Evolutionary conservation across 2,888 invertebrate species (phyloP).

Genomic region (Theodoxus fluviatilis): DNA sequence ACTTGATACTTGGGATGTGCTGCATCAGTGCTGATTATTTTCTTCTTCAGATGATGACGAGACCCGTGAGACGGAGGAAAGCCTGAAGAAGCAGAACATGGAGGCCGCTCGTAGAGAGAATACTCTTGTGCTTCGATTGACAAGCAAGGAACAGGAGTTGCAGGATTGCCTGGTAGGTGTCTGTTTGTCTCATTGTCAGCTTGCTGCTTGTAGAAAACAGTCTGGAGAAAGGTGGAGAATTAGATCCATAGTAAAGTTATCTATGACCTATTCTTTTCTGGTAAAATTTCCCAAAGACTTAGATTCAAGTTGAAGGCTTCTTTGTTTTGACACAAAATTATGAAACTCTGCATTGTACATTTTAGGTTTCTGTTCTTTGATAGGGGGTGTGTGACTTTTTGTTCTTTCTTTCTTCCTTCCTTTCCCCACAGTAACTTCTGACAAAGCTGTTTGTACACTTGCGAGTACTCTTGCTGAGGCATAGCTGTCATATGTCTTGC

Average conservation of each 20-base stretch:
- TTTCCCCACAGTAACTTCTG: too few relatives aligned
- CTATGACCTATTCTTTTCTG: too few relatives aligned
- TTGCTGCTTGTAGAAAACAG: too few relatives aligned
- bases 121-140: slow-evolving; percentile 87
- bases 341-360: neutral
- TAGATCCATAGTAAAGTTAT: too few relatives aligned
- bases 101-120: slow-evolving; percentile 91
- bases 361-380: neutral
- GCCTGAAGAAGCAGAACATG: slow-evolving; percentile 79
- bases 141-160: slow-evolving; percentile 95
- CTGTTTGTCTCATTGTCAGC: too few relatives aligned
- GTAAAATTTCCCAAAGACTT: too few relatives aligned
- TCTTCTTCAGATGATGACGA: slow-evolving; percentile 36
- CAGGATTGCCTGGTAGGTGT: slow-evolving; percentile 90
- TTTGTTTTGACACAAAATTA: neutral
- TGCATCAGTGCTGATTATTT: neutral
- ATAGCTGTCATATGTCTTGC: slow-evolving; percentile 30
- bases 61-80: slow-evolving; percentile 75
- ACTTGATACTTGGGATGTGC: neutral
- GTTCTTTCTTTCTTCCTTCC: too few relatives aligned
- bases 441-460: too few relatives aligned
- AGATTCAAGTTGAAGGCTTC: too few relatives aligned
- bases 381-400: neutral
- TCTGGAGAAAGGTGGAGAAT: too few relatives aligned
- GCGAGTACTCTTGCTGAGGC: too few relatives aligned